Conservation (phyloP, 2,113 vertebrate genomes). For the Oreochromis niloticus region DNA sequence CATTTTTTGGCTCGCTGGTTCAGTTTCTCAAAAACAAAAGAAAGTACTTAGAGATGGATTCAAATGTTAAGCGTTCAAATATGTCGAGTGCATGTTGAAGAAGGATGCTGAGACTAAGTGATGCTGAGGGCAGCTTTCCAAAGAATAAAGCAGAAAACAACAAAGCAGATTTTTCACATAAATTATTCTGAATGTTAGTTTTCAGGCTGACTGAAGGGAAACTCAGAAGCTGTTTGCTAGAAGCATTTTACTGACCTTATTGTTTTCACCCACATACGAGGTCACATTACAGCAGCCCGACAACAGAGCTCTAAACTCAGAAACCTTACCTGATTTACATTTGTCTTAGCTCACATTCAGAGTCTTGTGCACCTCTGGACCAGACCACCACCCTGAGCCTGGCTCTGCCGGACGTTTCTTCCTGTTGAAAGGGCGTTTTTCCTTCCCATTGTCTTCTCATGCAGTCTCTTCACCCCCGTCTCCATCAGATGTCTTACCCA, state of each 20-base stretch:
- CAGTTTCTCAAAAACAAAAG: neutral
- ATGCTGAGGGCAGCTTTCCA: neutral
- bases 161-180: neutral
- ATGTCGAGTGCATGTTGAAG: neutral
- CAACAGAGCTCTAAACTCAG: rapidly evolving
- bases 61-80: neutral
- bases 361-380: neutral
- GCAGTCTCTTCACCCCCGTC: neutral
- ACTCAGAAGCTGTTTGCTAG: neutral
- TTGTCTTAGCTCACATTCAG: neutral
- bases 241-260: neutral
- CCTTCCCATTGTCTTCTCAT: neutral
- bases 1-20: neutral
- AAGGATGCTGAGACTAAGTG: neutral
- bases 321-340: neutral
- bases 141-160: neutral
- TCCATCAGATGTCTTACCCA: neutral
- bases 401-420: neutral
- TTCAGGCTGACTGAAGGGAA: neutral
- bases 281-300: rapidly evolving
- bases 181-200: neutral
- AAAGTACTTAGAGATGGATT: neutral
- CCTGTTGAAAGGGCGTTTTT: neutral
- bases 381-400: neutral
- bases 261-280: neutral